A percentile compares a stretch with the other conserved stretches of the same genome.
phyloP scores from a whole-genome alignment of 1,140 invertebrate genomes.

The Nymphalis io region DNA sequence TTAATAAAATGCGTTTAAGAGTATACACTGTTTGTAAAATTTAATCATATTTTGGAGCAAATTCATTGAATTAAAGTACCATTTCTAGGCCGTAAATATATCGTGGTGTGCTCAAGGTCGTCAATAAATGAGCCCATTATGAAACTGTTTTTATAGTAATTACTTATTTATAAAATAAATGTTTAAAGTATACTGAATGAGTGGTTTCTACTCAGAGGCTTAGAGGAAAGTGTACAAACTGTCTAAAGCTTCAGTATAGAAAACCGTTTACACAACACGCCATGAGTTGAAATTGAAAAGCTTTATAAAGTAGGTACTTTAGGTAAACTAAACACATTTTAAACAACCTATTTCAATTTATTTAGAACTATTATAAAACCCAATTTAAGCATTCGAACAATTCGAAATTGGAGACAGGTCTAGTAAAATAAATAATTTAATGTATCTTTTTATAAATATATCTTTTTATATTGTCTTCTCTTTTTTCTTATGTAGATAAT shows the following conservation, averaged over 20 bases:
- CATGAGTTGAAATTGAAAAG: constrained; percentile 47
- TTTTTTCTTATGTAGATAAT: no score
- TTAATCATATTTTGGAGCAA: neutral
- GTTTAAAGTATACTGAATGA: constrained; percentile 5
- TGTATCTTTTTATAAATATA: no score
- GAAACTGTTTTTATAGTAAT: constrained; percentile 12
- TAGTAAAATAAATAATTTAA: no score
- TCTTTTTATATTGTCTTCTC: no score
- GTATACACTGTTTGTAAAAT: neutral
- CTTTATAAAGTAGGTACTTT: constrained; percentile 26
- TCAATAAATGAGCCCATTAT: constrained; percentile 59
- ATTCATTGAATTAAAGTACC: constrained; percentile 41
- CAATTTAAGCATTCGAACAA: no score
- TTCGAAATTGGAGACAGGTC: no score
- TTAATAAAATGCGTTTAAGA: neutral
- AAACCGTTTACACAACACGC: constrained; percentile 57
- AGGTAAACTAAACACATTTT: constrained; percentile 23
- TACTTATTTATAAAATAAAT: neutral
- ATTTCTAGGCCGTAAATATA: constrained; percentile 56
- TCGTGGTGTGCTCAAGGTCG: constrained; percentile 67
- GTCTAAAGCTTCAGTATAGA: constrained; percentile 27
- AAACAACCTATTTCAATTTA: constrained; percentile 1
- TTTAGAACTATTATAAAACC: neutral
- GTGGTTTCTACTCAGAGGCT: constrained; percentile 21
- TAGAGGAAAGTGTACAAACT: constrained; percentile 27